Conservation (phyloP, 2,888 invertebrate species). For the Drosophila hamatofila region DNA sequence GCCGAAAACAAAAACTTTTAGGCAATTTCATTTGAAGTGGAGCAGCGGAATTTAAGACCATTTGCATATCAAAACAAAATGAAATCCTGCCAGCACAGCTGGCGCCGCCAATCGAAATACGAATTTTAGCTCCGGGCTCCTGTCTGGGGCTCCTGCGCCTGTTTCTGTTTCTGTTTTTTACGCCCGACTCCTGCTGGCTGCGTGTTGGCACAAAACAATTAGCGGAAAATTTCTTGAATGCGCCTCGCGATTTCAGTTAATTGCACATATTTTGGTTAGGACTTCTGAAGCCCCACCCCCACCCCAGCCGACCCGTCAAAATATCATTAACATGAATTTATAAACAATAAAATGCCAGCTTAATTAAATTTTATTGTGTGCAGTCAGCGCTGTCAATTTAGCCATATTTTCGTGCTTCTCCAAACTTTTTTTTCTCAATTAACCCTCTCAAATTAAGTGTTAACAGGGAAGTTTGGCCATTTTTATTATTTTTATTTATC, state of each 20-base stretch:
- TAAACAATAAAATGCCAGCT: constrained; percentile 77
- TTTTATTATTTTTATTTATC: too few species aligned
- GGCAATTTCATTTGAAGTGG: constrained; percentile 73
- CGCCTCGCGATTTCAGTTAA: constrained; percentile 67
- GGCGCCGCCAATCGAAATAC: constrained; percentile 49
- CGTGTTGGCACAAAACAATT: constrained; percentile 63
- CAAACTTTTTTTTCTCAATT: not conserved
- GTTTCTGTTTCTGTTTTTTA: not conserved
- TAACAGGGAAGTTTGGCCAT: not conserved
- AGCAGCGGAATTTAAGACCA: constrained; percentile 57
- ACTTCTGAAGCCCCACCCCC: constrained; percentile 3
- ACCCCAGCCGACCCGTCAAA: constrained; percentile 40
- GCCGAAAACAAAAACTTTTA: constrained; percentile 60
- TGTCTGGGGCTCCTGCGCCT: not conserved
- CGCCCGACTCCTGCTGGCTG: constrained; percentile 1
- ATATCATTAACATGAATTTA: constrained; percentile 81
- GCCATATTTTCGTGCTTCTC: not conserved
- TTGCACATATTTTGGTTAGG: constrained; percentile 65
- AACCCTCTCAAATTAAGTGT: constrained; percentile 1
- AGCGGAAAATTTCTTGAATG: constrained; percentile 71
- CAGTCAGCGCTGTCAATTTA: constrained; percentile 1
- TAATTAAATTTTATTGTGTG: constrained; percentile 73
- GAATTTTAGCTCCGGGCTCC: constrained; percentile 21
- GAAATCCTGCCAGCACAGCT: constrained; percentile 52
- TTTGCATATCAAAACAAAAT: constrained; percentile 79